Conservation (phyloP, 2,888 invertebrate species). For the Ophion slaviceki region DNA sequence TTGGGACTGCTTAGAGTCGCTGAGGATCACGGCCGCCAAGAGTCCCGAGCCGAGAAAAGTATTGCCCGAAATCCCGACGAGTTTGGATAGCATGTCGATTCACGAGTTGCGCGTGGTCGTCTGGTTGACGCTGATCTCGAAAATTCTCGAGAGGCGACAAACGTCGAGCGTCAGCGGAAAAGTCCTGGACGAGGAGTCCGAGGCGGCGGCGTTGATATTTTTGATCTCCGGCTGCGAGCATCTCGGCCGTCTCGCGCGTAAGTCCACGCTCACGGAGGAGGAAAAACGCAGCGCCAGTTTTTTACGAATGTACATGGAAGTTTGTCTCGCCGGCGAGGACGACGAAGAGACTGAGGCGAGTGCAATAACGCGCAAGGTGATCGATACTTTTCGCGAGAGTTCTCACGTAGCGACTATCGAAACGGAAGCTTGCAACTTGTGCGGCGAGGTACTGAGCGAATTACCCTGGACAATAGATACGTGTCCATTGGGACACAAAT, state of each 20-base stretch:
- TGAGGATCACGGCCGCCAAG: conserved; percentile 75
- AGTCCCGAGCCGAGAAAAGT: conserved; percentile 63
- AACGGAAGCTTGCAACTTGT: conserved; percentile 77
- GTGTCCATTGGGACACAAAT: conserved; percentile 78
- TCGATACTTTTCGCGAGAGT: conserved; percentile 41
- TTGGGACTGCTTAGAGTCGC: conserved; percentile 81
- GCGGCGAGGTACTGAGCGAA: conserved; percentile 74
- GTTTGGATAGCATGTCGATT: conserved; percentile 73
- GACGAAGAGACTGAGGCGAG: conserved; percentile 56
- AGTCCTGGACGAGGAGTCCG: conserved; percentile 73
- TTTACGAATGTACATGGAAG: conserved; percentile 76
- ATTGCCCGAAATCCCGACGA: conserved; percentile 62
- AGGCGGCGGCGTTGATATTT: conserved; percentile 77
- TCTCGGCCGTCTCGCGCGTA: conserved; percentile 68
- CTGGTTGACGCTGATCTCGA: conserved; percentile 78
- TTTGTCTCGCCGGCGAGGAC: conserved; percentile 76
- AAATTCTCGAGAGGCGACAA: conserved; percentile 74
- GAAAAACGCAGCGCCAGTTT: conserved; percentile 73
- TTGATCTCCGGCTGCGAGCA: conserved; percentile 73
- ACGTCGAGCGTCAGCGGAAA: conserved; percentile 67
- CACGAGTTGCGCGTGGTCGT: conserved; percentile 73
- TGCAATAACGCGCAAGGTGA: background rate
- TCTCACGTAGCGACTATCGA: conserved; percentile 58
- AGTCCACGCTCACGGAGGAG: conserved; percentile 65
- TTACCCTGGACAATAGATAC: conserved; percentile 74